phyloP scores from a whole-genome alignment of 2,113 vertebrate species.

The Callionymus lyra region DNA sequence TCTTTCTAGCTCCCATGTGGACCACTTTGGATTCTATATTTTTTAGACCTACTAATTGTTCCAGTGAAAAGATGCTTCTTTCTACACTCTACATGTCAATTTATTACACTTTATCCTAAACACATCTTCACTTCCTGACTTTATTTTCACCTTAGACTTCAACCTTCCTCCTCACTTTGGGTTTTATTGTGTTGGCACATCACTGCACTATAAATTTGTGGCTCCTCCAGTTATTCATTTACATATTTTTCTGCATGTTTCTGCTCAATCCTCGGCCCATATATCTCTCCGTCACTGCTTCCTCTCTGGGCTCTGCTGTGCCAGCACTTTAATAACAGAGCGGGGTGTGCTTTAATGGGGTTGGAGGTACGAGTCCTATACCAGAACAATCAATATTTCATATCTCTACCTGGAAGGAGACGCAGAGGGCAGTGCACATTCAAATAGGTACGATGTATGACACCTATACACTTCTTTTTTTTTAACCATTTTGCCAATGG shows the following conservation, averaged over 20 bases:
- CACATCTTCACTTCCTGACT: too few relatives aligned
- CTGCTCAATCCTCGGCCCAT: conserved; percentile 3
- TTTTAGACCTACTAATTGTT: too few relatives aligned
- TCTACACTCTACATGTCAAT: too few relatives aligned
- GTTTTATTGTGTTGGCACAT: too few relatives aligned
- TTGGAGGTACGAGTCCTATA: conserved; percentile 39
- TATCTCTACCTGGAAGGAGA: conserved; percentile 60
- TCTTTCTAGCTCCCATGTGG: too few relatives aligned
- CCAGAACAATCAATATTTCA: conserved; percentile 67
- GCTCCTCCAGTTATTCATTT: conserved; percentile 4
- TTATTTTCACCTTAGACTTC: conserved; percentile 2
- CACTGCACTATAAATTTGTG: too few relatives aligned
- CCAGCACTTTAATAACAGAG: conserved; percentile 61
- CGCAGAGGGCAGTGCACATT: conserved; percentile 56
- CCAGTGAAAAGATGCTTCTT: too few relatives aligned
- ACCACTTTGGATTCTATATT: too few relatives aligned
- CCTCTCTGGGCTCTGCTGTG: conserved; percentile 49
- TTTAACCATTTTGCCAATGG: conserved; percentile 33
- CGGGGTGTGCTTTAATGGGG: conserved; percentile 32
- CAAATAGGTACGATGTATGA: conserved; percentile 54
- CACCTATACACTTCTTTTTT: conserved; percentile 21
- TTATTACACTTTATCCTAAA: too few relatives aligned
- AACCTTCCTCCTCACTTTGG: conserved; percentile 1
- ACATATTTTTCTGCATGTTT: conserved; percentile 17
- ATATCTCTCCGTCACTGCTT: conserved; percentile 20